These are phyloP conservation scores for Stictonetta naevosa DNA, from an alignment of 2,113 vertebrate genomes.

Conservation along the genomic window DNA sequence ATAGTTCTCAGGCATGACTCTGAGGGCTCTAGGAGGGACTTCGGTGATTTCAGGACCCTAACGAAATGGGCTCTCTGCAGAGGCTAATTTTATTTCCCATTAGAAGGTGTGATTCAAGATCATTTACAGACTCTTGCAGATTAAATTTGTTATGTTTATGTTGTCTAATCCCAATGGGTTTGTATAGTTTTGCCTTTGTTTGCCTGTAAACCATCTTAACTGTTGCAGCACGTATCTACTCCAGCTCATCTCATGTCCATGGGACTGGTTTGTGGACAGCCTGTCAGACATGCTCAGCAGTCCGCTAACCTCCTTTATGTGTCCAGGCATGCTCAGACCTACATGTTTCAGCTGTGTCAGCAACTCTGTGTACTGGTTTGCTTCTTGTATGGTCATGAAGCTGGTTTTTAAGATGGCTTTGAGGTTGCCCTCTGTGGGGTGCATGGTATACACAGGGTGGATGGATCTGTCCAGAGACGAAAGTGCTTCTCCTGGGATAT, in stretches of 20 bases:
- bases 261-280: conserved; percentile 46
- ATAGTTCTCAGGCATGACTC: neutral
- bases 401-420: conserved; percentile 46
- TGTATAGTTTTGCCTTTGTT: neutral
- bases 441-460: neutral
- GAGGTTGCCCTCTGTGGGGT: conserved; percentile 17
- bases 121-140: neutral
- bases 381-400: conserved; percentile 42
- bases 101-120: neutral
- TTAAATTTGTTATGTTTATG: neutral
- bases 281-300: neutral
- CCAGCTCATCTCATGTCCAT: neutral
- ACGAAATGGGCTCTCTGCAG: neutral
- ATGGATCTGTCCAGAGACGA: conserved; percentile 34
- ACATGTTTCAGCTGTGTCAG: conserved; percentile 11
- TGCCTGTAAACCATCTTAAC: neutral
- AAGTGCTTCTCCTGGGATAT: conserved; percentile 26
- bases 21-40: neutral
- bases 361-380: neutral
- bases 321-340: conserved; percentile 34
- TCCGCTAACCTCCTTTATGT: conserved; percentile 40
- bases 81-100: neutral
- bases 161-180: neutral
- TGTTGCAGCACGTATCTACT: neutral
- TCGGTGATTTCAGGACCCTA: neutral